phyloP scores from a whole-genome alignment of 2,113 vertebrate species.

The Pipa parva region DNA sequence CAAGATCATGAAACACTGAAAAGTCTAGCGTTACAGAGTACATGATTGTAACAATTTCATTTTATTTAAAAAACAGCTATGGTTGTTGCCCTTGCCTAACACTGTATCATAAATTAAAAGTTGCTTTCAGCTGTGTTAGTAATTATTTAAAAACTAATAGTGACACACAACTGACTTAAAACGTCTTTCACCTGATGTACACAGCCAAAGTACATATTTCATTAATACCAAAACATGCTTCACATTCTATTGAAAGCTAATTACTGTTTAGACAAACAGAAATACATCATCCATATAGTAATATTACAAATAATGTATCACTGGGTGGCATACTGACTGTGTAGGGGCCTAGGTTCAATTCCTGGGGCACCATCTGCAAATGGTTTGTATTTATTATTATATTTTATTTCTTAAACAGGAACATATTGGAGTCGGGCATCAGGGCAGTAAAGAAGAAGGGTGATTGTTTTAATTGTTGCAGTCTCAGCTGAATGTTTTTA shows the following conservation, averaged over 20 bases:
- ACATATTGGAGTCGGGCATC: no score
- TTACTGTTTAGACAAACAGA: conserved; percentile 27
- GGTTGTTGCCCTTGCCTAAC: neutral
- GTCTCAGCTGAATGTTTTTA: no score
- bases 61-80: conserved; percentile 6
- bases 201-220: conserved; percentile 8
- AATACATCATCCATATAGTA: conserved; percentile 19
- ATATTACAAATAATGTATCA: no score
- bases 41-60: neutral
- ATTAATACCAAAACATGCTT: conserved; percentile 28
- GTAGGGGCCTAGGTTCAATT: no score
- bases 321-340: no score
- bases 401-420: no score
- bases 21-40: neutral
- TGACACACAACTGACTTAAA: conserved; percentile 25
- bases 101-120: conserved; percentile 13
- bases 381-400: no score
- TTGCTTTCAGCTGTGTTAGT: conserved; percentile 18
- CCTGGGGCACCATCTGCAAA: no score
- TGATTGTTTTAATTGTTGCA: no score
- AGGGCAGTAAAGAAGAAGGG: no score
- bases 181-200: conserved; percentile 20
- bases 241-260: conserved; percentile 26
- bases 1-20: neutral
- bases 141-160: conserved; percentile 22